Percentiles rank a stretch among this genome's conserved stretches.
Evolutionary conservation across 2,113 vertebrate genomes (phyloP).

Genomic region (Eublepharis macularius): DNA sequence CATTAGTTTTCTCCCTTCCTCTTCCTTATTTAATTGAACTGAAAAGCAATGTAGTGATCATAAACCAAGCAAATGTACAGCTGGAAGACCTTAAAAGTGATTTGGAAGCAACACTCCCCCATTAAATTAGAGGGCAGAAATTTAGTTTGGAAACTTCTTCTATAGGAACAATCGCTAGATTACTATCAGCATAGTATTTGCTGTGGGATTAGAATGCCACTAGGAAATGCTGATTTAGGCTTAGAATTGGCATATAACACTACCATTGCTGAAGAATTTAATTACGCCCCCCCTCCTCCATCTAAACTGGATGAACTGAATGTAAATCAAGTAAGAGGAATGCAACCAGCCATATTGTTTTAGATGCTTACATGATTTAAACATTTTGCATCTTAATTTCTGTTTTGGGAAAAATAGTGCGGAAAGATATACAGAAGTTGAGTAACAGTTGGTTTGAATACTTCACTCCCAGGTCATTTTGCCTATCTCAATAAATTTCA

Average conservation of each 20-base stretch:
- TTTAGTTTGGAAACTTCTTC: constrained; percentile 60
- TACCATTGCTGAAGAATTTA: constrained; percentile 42
- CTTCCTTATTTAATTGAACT: constrained; percentile 64
- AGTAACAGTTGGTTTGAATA: background rate
- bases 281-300: constrained; percentile 30
- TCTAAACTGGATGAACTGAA: constrained; percentile 25
- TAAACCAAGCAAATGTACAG: constrained; percentile 64
- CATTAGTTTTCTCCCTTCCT: background rate
- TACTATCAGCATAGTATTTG: constrained; percentile 50
- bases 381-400: background rate
- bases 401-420: background rate
- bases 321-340: constrained; percentile 29
- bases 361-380: constrained; percentile 3
- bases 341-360: background rate
- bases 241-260: constrained; percentile 54
- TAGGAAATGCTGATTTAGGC: constrained; percentile 53
- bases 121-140: constrained; percentile 70
- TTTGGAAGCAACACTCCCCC: constrained; percentile 72
- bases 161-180: constrained; percentile 51
- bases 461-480: background rate
- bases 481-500: too few species aligned
- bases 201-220: constrained; percentile 50
- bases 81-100: constrained; percentile 71
- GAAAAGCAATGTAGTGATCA: constrained; percentile 64
- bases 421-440: background rate